Evolutionary conservation across 1,140 invertebrate genomes (phyloP), one percentile per base, ranked within the genome.

Genomic region (Micrasema minimum): DNA sequence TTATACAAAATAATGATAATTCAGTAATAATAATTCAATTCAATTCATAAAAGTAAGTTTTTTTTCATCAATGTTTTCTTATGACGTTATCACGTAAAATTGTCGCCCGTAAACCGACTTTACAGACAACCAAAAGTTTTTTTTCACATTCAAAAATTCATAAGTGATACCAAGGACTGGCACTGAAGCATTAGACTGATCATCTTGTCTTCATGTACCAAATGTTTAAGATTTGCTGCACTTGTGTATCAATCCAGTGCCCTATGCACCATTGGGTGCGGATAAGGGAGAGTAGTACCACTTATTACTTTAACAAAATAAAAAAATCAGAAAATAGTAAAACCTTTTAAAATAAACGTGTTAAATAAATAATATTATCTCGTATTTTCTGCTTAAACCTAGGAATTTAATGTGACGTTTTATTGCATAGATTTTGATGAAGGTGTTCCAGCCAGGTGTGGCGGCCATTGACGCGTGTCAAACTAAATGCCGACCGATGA

Each of bases 361-460:
- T 14, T 11, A 43, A 43, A 14, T 5, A 3, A 43, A n/a, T 43
- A 12, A 43, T 43, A n/a, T 5, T 12, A 3, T 0, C 11, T 1
- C 11, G 3, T 9, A 12, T 43, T 5, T 14, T 43, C 41, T 43
- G 12, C 5, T 31, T 5, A 38, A 31, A 11, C 16, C 53, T 35
- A 64, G 14, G 26, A 22, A 48, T 50, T 11, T 22, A 38, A 31
- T 38, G 46, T 66, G 71, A 72, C 64, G 53, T 50, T 72, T 72
- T 68, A 72, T 72, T 48, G 57, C 43, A 12, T 46, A 38, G 51
- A 55, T 14, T 31, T 51, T 72, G 71, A 72, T 46, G 65, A 35
- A 68, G 71, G 71, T 72, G 61, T 41, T 46, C 4, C 11, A 14
- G 38, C 65, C 65, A 67, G 71, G 71, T 71, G 69, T 26, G 45